Conservation (phyloP, 2,797 vertebrate species). For the Chromobotia macracanthus region DNA sequence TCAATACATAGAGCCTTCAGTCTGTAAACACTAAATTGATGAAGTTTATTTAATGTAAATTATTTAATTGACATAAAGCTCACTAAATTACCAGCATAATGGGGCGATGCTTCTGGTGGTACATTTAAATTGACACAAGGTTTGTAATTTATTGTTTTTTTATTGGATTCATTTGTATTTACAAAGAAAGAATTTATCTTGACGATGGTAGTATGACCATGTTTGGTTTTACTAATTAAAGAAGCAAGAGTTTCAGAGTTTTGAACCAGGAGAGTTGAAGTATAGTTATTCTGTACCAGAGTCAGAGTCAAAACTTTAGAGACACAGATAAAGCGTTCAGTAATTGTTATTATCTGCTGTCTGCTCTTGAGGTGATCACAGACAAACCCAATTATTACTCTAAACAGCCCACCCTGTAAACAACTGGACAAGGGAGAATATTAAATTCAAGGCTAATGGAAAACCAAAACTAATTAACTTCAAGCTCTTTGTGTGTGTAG, state of each 20-base stretch:
- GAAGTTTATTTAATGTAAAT: not conserved
- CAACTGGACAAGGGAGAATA: not conserved
- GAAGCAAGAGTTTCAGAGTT: not conserved
- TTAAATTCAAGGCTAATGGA: not conserved
- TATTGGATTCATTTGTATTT: not conserved
- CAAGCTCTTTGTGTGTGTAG: not conserved
- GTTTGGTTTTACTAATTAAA: not conserved
- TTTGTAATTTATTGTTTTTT: not conserved
- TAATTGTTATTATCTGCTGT: not conserved
- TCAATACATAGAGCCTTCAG: not conserved
- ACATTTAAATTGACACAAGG: no score
- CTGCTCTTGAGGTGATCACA: not conserved
- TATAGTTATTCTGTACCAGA: not conserved
- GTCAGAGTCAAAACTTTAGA: not conserved
- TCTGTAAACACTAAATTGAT: not conserved
- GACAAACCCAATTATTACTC: not conserved
- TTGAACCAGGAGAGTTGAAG: not conserved
- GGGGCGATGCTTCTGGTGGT: not conserved
- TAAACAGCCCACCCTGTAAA: not conserved
- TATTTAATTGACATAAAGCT: no score
- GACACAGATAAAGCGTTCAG: not conserved
- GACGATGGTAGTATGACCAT: not conserved
- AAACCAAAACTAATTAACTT: not conserved
- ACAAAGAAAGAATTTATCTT: not conserved
- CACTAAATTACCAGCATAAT: not conserved